These are phyloP conservation scores for Bubo scandiacus DNA, from an alignment of 2,113 vertebrate genomes.

Conservation along the genomic window DNA sequence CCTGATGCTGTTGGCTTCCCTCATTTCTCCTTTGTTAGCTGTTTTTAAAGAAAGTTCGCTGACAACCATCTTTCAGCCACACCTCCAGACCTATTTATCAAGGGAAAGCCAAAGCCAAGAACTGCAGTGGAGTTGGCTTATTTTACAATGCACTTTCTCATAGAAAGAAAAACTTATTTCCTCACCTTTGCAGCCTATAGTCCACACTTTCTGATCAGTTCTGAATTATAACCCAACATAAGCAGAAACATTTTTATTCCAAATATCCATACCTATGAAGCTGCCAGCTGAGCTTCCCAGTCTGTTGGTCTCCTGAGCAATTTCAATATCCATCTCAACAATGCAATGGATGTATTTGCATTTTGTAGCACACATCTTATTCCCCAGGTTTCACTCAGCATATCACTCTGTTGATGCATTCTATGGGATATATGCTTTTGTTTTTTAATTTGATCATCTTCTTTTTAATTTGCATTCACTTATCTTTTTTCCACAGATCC, in stretches of 20 bases:
- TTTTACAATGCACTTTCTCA: not conserved
- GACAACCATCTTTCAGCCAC: not conserved
- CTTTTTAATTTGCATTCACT: conserved; percentile 52
- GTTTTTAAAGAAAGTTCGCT: not conserved
- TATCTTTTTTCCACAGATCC: conserved; percentile 50
- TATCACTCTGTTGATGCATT: conserved; percentile 23
- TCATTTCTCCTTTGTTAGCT: not conserved
- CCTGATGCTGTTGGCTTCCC: not conserved
- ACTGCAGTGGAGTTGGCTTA: not conserved
- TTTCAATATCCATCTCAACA: conserved; percentile 29
- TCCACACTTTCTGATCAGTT: not conserved
- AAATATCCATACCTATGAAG: not conserved
- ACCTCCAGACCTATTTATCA: not conserved
- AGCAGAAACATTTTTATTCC: not conserved
- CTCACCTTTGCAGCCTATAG: not conserved
- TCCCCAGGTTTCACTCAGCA: conserved; percentile 35
- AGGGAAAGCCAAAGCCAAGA: not conserved
- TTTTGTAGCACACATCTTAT: conserved; percentile 39
- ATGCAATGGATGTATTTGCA: conserved; percentile 21
- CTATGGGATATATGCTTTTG: conserved; percentile 24
- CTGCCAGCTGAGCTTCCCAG: conserved; percentile 18
- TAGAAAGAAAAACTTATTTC: not conserved
- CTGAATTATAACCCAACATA: not conserved
- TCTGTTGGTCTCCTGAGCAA: conserved; percentile 8
- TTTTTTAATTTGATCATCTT: conserved; percentile 38